phyloP scores from a whole-genome alignment of 2,113 vertebrate species.

The Aphelocoma coerulescens region DNA sequence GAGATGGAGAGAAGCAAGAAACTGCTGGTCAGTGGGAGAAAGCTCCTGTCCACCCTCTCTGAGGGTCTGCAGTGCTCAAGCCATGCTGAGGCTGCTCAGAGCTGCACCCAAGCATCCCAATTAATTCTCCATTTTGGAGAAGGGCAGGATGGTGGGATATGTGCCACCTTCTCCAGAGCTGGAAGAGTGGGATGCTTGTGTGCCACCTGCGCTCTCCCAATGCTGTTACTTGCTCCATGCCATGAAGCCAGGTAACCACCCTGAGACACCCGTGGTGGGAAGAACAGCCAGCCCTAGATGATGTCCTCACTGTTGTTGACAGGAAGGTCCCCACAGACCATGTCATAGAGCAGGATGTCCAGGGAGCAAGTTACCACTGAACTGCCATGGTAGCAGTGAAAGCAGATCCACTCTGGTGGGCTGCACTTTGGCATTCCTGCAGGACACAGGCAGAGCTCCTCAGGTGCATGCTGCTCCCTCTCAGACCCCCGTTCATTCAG shows the following conservation, averaged over 20 bases:
- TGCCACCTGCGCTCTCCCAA: not conserved
- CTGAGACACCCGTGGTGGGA: fast-evolving
- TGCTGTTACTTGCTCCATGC: no score
- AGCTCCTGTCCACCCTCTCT: not conserved
- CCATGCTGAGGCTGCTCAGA: not conserved
- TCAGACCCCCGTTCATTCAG: no score
- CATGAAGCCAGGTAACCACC: not conserved
- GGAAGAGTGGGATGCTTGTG: not conserved
- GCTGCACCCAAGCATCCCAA: not conserved
- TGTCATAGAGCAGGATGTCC: not conserved
- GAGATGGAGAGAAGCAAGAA: not conserved
- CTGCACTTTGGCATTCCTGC: not conserved
- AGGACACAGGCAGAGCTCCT: not conserved
- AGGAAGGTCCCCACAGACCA: not conserved
- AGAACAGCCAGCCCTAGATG: not conserved
- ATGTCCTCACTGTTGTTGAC: not conserved
- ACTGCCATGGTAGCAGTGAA: not conserved
- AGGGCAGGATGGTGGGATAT: not conserved
- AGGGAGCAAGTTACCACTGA: not conserved
- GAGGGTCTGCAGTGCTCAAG: not conserved
- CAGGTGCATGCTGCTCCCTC: not conserved
- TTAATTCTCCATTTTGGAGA: not conserved
- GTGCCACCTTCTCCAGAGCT: not conserved
- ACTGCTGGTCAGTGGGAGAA: not conserved
- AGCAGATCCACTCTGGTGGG: not conserved